Conservation (phyloP, 2,113 vertebrate genomes). For the Nothocercus nigrocapillus region DNA sequence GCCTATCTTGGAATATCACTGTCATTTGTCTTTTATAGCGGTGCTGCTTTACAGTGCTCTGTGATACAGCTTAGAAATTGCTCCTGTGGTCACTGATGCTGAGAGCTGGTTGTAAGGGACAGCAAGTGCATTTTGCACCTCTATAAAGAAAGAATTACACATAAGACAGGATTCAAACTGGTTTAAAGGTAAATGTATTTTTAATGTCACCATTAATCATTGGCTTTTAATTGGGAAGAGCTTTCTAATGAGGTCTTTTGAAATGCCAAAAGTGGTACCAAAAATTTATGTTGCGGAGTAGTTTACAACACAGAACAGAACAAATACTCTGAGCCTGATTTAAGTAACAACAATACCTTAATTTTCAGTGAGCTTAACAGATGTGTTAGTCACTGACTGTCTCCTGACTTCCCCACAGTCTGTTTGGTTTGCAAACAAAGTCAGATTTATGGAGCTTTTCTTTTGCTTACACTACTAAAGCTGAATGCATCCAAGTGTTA, state of each 20-base stretch:
- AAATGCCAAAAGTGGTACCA: constrained; percentile 21
- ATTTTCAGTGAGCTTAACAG: constrained; percentile 30
- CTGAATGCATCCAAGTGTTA: neutral
- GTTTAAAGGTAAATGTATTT: constrained; percentile 68
- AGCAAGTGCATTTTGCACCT: neutral
- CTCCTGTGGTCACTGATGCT: neutral
- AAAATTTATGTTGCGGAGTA: constrained; percentile 5
- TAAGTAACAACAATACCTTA: constrained; percentile 49
- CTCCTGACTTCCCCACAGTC: constrained; percentile 27
- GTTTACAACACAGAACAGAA: constrained; percentile 32
- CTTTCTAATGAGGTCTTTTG: constrained; percentile 53
- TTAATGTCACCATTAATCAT: constrained; percentile 60
- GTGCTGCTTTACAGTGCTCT: neutral
- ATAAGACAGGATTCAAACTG: constrained; percentile 21
- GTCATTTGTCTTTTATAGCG: neutral
- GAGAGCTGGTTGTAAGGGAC: neutral
- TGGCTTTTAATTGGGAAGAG: constrained; percentile 66
- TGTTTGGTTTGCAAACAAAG: constrained; percentile 66
- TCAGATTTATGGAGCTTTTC: constrained; percentile 33
- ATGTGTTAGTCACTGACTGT: constrained; percentile 4
- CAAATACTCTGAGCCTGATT: constrained; percentile 20
- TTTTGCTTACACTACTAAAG: constrained; percentile 20
- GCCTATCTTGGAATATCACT: neutral
- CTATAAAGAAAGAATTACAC: neutral
- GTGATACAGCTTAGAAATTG: neutral